Percentiles rank a stretch among this genome's conserved stretches.
These are phyloP conservation scores for Phymorhynchus buccinoides DNA, from an alignment of 1,140 invertebrate genomes.

Conservation along the genomic window DNA sequence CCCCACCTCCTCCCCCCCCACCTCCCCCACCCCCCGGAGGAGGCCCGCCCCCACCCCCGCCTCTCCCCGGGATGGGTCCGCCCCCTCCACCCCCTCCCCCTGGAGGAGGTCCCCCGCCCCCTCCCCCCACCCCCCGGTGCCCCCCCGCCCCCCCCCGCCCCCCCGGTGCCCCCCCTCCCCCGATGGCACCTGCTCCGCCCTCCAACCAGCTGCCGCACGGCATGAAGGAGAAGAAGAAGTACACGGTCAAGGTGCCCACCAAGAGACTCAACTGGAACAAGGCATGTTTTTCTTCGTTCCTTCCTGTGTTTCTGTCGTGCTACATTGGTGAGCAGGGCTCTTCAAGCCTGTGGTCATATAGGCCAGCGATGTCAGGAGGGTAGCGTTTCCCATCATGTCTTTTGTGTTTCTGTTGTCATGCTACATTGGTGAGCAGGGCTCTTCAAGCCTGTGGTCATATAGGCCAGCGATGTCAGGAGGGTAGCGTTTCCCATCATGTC, in stretches of 20 bases:
- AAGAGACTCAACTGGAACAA: slow-evolving; percentile 81
- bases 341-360: too few relatives aligned
- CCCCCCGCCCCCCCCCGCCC: slow-evolving; percentile 55
- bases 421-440: too few relatives aligned
- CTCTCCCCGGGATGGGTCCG: not conserved
- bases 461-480: too few relatives aligned
- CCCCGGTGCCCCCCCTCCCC: slow-evolving; percentile 57
- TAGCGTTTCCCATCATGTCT: too few relatives aligned
- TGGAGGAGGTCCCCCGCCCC: slow-evolving; percentile 75
- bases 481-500: too few relatives aligned
- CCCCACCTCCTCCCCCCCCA: slow-evolving; percentile 77
- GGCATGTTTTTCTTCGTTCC: slow-evolving; percentile 75
- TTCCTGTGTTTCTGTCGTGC: too few relatives aligned
- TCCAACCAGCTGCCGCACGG: slow-evolving; percentile 82
- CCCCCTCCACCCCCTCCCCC: slow-evolving; percentile 67
- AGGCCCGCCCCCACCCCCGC: slow-evolving; percentile 75
- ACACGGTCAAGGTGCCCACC: slow-evolving; percentile 86
- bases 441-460: too few relatives aligned
- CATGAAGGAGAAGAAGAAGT: slow-evolving; percentile 93
- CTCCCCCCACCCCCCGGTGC: slow-evolving; percentile 52
- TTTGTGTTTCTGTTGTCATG: too few relatives aligned
- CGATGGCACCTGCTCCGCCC: slow-evolving; percentile 60
- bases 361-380: too few relatives aligned
- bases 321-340: too few relatives aligned
- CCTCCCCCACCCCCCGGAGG: slow-evolving; percentile 71